phyloP scores from a whole-genome alignment of 1,140 invertebrate species.

The Sinonovacula constricta region DNA sequence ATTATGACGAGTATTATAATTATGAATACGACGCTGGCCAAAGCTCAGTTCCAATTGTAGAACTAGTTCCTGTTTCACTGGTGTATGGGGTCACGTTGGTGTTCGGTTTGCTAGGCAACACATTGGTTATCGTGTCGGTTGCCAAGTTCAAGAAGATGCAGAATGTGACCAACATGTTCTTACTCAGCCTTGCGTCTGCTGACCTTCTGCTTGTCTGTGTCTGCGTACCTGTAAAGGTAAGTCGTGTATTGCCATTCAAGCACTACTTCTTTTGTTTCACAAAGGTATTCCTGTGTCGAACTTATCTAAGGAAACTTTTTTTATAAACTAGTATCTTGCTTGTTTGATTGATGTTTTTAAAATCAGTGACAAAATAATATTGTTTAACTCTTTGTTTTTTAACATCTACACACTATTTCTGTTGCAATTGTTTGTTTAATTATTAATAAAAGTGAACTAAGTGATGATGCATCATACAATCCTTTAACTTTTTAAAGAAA shows the following conservation, averaged over 20 bases:
- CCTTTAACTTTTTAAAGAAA: too few species aligned
- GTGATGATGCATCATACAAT: too few species aligned
- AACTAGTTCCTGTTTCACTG: conserved; percentile 82
- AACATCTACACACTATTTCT: too few species aligned
- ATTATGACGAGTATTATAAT: conserved; percentile 50
- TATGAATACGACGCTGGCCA: conserved; percentile 65
- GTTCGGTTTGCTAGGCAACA: conserved; percentile 83
- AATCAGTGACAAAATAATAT: too few species aligned
- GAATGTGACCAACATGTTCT: conserved; percentile 86
- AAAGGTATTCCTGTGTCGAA: too few species aligned
- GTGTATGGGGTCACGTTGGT: conserved; percentile 84
- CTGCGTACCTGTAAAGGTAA: conserved; percentile 88
- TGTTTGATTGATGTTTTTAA: too few species aligned
- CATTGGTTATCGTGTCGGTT: conserved; percentile 82
- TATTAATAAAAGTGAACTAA: too few species aligned
- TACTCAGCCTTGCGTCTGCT: conserved; percentile 84
- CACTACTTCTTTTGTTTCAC: too few species aligned
- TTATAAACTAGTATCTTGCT: background rate
- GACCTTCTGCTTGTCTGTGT: conserved; percentile 86
- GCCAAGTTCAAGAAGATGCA: conserved; percentile 80
- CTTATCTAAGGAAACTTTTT: too few species aligned
- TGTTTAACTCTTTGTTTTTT: too few species aligned
- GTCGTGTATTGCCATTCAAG: too few species aligned
- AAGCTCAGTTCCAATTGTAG: conserved; percentile 67
- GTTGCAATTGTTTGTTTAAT: too few species aligned